Conservation (phyloP, 2,113 vertebrate genomes). For the Bubo blakistoni region DNA sequence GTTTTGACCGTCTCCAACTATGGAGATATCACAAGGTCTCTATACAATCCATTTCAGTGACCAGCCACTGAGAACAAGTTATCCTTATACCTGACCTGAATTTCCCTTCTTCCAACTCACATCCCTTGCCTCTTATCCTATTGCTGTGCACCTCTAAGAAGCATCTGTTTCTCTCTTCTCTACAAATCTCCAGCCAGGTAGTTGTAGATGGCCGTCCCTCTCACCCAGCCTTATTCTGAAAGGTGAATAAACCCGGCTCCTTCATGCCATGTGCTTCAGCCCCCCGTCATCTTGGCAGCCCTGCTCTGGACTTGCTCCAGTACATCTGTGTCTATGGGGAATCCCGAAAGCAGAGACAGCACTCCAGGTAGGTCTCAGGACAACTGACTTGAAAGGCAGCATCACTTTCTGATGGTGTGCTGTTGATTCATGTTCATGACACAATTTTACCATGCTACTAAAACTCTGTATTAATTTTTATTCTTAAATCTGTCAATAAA, state of each 20-base stretch:
- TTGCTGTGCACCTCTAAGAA: neutral
- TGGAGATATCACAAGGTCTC: neutral
- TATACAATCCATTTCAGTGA: neutral
- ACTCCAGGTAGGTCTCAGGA: neutral
- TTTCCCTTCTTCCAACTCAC: neutral
- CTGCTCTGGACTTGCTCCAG: neutral
- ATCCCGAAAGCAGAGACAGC: neutral
- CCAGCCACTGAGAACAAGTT: neutral
- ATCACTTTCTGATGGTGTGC: neutral
- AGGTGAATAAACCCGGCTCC: neutral
- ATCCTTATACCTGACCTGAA: neutral
- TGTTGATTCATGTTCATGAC: neutral
- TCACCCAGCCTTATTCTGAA: neutral
- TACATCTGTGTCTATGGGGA: neutral
- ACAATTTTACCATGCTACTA: neutral
- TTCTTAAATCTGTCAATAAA: neutral
- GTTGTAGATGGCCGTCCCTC: neutral
- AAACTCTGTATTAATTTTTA: neutral
- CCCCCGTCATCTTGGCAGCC: neutral
- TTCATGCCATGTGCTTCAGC: neutral
- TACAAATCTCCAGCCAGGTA: neutral
- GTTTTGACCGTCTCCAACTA: neutral
- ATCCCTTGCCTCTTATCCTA: neutral
- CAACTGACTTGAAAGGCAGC: neutral
- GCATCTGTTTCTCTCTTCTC: neutral